Base-by-base conservation (phyloP, 2,888 invertebrate species). In the Thereva nobilitata region DNA sequence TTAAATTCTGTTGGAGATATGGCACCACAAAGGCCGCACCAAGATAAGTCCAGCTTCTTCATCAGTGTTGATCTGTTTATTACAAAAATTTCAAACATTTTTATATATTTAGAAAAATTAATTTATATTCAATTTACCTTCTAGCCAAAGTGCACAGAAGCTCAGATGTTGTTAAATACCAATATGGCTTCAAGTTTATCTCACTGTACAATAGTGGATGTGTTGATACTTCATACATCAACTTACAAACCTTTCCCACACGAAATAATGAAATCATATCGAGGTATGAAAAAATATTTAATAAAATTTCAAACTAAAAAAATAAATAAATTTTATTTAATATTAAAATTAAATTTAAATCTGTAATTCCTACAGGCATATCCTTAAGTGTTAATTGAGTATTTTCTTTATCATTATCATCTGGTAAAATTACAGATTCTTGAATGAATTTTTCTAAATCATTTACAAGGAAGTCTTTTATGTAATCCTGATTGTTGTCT, bases 21-120 rank as follows among this genome's bases (percentile, higher is more conserved):
- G 40, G 82, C 79, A 64, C 82, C 80, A 72, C 86, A 85, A 72
- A 87, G 87, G n/a, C 93, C 92, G 76, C 94, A 94, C 94, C 95
- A 95, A 0, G 94, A 93, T 4, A 95, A 80, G 78, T 95, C 93
- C 41, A 96, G 78, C 77, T 89, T 89, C 75, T 89, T 90, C 55
- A 95, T 82, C 75, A 86, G 85, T 71, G 85, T 86, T 75, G 90
- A 89, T 66, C 88, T 84, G 8, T 34, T 10, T 10, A 3, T 5
- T 4, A 44, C 75, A 67, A 70, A 54, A 76, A 68, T 12, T 8
- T n/a, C n/a, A n/a, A n/a, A n/a, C n/a, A 49, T 4, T 49, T 3
- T 49, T 49, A 1, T 23, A 49, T 3, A 12, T 45, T 53, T 53
- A 5, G 7, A 52, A 7, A 42, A 59, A 47, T 57, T 52, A 50